A percentile compares a stretch with the other conserved stretches of the same genome.
Conservation (phyloP, 2,113 vertebrate species). For the Conger conger region DNA sequence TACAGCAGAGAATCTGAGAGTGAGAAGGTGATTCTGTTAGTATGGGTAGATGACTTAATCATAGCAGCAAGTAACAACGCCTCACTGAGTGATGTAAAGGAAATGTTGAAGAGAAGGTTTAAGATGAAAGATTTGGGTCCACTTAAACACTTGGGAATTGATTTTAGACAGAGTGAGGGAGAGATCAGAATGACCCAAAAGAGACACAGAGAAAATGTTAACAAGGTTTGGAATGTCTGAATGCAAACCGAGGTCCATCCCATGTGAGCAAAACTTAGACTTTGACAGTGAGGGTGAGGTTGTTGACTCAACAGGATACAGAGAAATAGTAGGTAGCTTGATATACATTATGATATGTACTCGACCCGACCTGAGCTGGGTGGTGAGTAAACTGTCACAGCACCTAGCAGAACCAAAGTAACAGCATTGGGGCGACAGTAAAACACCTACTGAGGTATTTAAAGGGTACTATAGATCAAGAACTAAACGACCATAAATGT, state of each 20-base stretch:
- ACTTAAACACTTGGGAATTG: slow-evolving; percentile 21
- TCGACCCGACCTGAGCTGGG: background rate
- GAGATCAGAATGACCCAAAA: background rate
- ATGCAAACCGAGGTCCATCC: slow-evolving; percentile 15
- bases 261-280: slow-evolving; percentile 13
- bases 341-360: slow-evolving; percentile 12
- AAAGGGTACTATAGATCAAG: slow-evolving; percentile 13
- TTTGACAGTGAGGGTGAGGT: background rate
- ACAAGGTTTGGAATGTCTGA: slow-evolving; percentile 15
- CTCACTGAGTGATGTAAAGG: slow-evolving; percentile 14
- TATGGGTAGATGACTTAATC: too few relatives aligned
- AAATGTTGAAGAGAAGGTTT: slow-evolving; percentile 17
- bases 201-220: slow-evolving; percentile 6
- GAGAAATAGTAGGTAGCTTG: background rate
- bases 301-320: background rate
- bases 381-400: slow-evolving; percentile 15
- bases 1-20: slow-evolving; percentile 6
- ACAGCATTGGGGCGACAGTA: slow-evolving; percentile 16
- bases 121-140: slow-evolving; percentile 36
- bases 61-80: background rate
- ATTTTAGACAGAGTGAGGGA: slow-evolving; percentile 28
- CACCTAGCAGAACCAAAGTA: background rate
- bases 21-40: too few relatives aligned
- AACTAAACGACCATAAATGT: slow-evolving; percentile 13
- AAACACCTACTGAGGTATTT: slow-evolving; percentile 18